A percentile compares a stretch with the other conserved stretches of the same genome.
Conservation (phyloP, 2,888 invertebrate species). For the Cybosia mesomella region DNA sequence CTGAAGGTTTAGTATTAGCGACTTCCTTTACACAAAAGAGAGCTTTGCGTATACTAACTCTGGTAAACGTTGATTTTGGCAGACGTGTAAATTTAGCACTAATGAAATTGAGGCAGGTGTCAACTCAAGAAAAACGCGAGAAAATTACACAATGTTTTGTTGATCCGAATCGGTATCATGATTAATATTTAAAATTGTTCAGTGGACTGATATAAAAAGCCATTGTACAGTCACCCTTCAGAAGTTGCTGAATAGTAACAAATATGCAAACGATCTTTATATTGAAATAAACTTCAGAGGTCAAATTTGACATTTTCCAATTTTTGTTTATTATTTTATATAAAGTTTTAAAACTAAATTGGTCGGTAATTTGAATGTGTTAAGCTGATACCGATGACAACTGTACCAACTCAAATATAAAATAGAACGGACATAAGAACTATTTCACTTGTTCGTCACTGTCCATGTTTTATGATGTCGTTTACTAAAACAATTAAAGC, state of each 20-base stretch:
- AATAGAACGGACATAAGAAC: neutral
- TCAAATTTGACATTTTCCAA: too few species aligned
- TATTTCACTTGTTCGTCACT: neutral
- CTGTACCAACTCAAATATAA: neutral
- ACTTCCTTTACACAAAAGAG: neutral
- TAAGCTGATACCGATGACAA: neutral
- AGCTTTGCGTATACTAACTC: constrained; percentile 7
- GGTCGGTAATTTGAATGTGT: too few species aligned
- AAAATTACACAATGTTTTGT: constrained; percentile 9
- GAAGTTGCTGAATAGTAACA: too few species aligned
- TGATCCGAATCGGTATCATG: neutral
- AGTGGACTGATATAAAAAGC: neutral
- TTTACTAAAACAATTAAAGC: neutral
- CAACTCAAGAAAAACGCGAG: neutral
- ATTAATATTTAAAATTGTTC: neutral
- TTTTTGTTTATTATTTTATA: too few species aligned
- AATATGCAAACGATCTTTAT: too few species aligned
- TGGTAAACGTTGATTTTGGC: constrained; percentile 7
- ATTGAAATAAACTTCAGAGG: too few species aligned
- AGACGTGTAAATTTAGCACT: constrained; percentile 2
- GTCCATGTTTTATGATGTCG: neutral
- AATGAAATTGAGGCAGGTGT: neutral
- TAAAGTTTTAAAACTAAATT: too few species aligned
- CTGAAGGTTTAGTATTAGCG: neutral
- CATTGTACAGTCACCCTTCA: too few species aligned